Evolutionary conservation across 2,888 invertebrate genomes (phyloP).

Genomic region (Heliconius ethilla): DNA sequence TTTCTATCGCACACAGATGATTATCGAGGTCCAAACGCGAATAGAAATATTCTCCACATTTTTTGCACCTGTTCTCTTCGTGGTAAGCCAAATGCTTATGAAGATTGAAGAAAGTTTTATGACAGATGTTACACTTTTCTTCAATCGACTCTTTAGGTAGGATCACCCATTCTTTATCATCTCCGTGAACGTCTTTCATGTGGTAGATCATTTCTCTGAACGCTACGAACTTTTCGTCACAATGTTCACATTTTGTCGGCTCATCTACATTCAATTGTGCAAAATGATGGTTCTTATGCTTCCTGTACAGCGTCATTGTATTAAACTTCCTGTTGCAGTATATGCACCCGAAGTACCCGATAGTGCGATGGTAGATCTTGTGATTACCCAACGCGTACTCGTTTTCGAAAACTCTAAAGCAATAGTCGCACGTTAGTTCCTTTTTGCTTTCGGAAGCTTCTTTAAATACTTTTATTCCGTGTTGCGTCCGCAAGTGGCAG

Average conservation of each 20-base stretch:
- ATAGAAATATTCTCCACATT: conserved; percentile 75
- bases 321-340: conserved; percentile 79
- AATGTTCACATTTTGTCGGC: conserved; percentile 75
- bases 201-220: conserved; percentile 79
- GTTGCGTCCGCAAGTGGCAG: conserved; percentile 73
- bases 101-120: conserved; percentile 72
- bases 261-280: conserved; percentile 70
- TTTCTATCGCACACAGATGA: conserved; percentile 74
- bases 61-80: conserved; percentile 76
- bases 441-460: conserved; percentile 60
- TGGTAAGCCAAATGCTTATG: conserved; percentile 74
- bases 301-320: conserved; percentile 72
- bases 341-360: conserved; percentile 74
- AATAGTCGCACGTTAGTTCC: conserved; percentile 74
- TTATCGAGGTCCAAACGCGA: conserved; percentile 69
- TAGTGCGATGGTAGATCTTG: conserved; percentile 72
- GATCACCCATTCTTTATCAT: conserved; percentile 75
- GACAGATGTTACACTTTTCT: conserved; percentile 71
- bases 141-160: conserved; percentile 72
- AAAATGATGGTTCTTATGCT: conserved; percentile 79
- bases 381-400: conserved; percentile 69
- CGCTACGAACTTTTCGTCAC: conserved; percentile 80
- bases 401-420: conserved; percentile 75
- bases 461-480: conserved; percentile 59
- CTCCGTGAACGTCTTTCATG: conserved; percentile 74